Evolutionary conservation across 2,113 vertebrate genomes (phyloP).

Genomic region (Sprattus sprattus): DNA sequence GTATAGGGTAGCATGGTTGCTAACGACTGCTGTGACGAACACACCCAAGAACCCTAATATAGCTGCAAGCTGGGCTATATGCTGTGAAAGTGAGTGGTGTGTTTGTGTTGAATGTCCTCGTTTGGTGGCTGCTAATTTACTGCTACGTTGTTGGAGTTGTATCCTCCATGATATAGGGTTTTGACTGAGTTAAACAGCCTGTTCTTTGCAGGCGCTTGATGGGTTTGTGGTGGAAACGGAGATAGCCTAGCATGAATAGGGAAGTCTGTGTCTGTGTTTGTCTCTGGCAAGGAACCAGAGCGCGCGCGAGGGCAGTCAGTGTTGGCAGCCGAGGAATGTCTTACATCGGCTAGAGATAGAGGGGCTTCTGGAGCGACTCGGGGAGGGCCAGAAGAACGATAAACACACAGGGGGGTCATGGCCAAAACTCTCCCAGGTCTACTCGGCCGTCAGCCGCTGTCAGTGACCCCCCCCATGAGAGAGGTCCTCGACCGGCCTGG

Average conservation of each 20-base stretch:
- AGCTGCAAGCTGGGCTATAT: neutral
- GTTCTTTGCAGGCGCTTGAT: neutral
- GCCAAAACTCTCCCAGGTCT: neutral
- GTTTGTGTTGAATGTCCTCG: neutral
- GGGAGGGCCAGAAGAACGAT: neutral
- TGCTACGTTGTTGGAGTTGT: neutral
- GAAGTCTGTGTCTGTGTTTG: neutral
- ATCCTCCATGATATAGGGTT: neutral
- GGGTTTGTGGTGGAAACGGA: slow-evolving; percentile 18
- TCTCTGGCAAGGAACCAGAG: neutral
- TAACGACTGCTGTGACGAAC: neutral
- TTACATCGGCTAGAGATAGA: slow-evolving; percentile 32
- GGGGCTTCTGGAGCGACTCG: slow-evolving; percentile 11
- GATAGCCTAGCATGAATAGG: neutral
- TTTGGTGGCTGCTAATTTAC: neutral
- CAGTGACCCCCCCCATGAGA: neutral
- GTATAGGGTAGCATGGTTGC: neutral
- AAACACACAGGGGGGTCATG: slow-evolving; percentile 29
- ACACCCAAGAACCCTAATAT: slow-evolving; percentile 6
- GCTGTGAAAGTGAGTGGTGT: neutral
- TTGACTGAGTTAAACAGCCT: neutral
- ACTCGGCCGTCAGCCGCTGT: neutral
- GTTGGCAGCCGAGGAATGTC: slow-evolving; percentile 46
- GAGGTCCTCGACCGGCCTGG: neutral
- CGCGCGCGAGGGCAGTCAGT: neutral